Conservation (phyloP, 2,797 vertebrate genomes). For the Taenioides sp. region DNA sequence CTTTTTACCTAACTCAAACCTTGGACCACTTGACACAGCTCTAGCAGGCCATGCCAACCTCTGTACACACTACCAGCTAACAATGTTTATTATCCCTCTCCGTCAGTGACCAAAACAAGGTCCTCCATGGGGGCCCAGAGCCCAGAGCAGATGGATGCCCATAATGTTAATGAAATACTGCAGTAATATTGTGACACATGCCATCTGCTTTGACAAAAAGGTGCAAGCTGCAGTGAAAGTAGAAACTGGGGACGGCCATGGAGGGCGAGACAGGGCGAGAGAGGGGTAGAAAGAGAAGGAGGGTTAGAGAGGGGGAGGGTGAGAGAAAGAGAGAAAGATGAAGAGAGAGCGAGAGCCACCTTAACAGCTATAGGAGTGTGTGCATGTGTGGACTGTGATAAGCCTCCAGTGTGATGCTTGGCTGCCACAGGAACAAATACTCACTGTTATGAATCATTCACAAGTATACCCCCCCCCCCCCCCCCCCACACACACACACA, state of each 20-base stretch:
- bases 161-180: constrained; percentile 76
- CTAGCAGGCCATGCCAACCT: constrained; percentile 5
- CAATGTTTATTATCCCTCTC: constrained; percentile 58
- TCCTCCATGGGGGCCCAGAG: constrained; percentile 52
- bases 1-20: constrained; percentile 4
- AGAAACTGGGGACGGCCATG: constrained; percentile 47
- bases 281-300: constrained; percentile 15
- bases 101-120: constrained; percentile 62
- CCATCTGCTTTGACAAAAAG: constrained; percentile 71
- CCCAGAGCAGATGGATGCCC: constrained; percentile 69
- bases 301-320: background rate
- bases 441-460: constrained; percentile 60
- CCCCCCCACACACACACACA: constrained; percentile 50
- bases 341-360: constrained; percentile 31
- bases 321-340: background rate
- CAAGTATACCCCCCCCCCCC: constrained; percentile 40
- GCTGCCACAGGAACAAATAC: constrained; percentile 61
- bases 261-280: constrained; percentile 20
- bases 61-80: constrained; percentile 37
- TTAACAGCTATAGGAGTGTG: constrained; percentile 31
- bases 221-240: constrained; percentile 44
- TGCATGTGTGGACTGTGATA: constrained; percentile 46
- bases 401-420: constrained; percentile 52
- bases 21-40: background rate
- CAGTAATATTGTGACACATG: constrained; percentile 69